Conservation (phyloP, 2,113 vertebrate genomes). For the Saimiri boliviensis region DNA sequence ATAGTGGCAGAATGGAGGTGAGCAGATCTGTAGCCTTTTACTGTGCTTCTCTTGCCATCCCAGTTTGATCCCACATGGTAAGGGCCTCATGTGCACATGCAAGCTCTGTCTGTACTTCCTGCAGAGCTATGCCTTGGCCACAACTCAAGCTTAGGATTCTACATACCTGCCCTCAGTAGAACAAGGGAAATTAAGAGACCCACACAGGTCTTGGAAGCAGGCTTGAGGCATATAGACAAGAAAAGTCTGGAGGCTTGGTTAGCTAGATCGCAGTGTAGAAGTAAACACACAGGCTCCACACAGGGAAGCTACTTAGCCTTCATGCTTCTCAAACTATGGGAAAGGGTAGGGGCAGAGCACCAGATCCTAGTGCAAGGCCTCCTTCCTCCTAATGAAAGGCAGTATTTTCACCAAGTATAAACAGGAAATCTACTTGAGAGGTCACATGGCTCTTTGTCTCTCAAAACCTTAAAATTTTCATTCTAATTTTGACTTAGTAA, state of each 20-base stretch:
- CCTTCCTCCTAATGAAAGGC: not conserved
- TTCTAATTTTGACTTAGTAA: constrained; percentile 38
- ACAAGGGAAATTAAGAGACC: not conserved
- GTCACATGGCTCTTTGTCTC: not conserved
- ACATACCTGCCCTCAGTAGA: not conserved
- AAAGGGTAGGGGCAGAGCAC: not conserved
- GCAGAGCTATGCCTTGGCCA: not conserved
- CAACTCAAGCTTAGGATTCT: not conserved
- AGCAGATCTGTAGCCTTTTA: not conserved
- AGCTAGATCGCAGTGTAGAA: not conserved
- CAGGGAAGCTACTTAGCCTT: not conserved
- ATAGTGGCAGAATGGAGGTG: not conserved
- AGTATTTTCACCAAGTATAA: not conserved
- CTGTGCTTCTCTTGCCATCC: not conserved
- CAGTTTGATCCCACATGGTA: not conserved
- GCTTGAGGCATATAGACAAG: not conserved
- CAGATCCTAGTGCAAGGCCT: not conserved
- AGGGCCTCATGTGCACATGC: not conserved
- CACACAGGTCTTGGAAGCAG: not conserved
- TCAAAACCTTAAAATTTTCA: constrained; percentile 33
- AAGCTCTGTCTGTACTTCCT: not conserved
- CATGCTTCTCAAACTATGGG: not conserved
- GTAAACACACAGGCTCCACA: not conserved
- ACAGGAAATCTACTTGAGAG: not conserved
- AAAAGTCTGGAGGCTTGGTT: not conserved